Evolutionary conservation across 1,140 invertebrate genomes (phyloP).

Genomic region (Drosophila tani): DNA sequence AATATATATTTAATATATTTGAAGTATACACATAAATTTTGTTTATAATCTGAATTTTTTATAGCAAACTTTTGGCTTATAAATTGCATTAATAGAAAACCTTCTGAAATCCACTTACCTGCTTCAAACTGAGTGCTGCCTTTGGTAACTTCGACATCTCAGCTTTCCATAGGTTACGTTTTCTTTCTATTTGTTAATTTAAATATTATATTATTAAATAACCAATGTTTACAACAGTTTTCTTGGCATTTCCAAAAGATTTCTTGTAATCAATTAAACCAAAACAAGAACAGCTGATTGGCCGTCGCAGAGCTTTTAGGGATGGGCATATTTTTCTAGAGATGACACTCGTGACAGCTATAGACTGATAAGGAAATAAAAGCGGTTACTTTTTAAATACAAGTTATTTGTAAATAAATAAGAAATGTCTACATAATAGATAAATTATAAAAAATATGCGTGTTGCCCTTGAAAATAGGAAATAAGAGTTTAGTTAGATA

Average conservation of each 20-base stretch:
- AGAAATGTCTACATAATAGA: no score
- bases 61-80: no score
- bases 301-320: not conserved
- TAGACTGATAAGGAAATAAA: not conserved
- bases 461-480: no score
- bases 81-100: not conserved
- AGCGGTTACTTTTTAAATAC: not conserved
- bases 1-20: slow-evolving; percentile 7
- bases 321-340: not conserved
- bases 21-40: slow-evolving; percentile 49
- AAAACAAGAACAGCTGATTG: slow-evolving; percentile 53
- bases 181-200: not conserved
- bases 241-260: slow-evolving; percentile 4
- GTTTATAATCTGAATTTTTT: not conserved
- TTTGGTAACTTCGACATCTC: slow-evolving; percentile 86
- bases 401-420: not conserved
- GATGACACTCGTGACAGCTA: not conserved
- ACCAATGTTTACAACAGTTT: not conserved
- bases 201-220: not conserved
- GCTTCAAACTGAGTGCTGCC: slow-evolving; percentile 86
- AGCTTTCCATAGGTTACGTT: slow-evolving; percentile 2
- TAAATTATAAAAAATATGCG: no score
- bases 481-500: no score
- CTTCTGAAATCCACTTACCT: slow-evolving; percentile 63
- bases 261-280: slow-evolving; percentile 6